Evolutionary conservation across 64 coral and sea anemone genomes (phyloP), one percentile per base, ranked within the genome.

Genomic region (Montipora sp.): DNA sequence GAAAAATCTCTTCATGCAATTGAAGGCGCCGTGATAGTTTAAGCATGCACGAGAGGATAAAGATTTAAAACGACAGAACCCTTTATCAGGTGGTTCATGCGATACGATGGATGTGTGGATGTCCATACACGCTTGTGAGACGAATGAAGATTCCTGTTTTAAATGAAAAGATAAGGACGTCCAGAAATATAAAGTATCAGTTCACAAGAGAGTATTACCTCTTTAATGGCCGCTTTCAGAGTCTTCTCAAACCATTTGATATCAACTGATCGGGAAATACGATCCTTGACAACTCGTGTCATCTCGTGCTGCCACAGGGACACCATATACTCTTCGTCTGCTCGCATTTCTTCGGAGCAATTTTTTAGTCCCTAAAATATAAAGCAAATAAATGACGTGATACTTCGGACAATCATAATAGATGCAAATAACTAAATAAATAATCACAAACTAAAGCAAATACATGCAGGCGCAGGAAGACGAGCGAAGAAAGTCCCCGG

Each of bases 221-320:
- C 89, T 91, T 98, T 98, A 7, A 93, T 75, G 50, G 92, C 75
- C 9, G 77, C 69, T 65, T 96, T 98, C 43, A 98, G 60, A 43
- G 49, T 98, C 51, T 95, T 95, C 36, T 98, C 97, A 86, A 98
- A 98, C 97, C 97, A 98, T 5, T 72, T 94, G 61, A 89, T 94
- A 83, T 98, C 97, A 18, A 92, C 63, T 6, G 91, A 89, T 49
- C 97, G 94, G 87, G 90, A 89, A 19, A 98, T 83, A 60, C 97
- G 83, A 67, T 98, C 97, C 78, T 95, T 95, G 5, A 98, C 57
- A 36, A 94, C 97, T 80, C 97, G 74, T 23, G 81, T 80, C 20
- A 98, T 75, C 58, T 98, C 97, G 76, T 98, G 94, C 51, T 96
- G 94, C 97, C 97, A 98, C 55, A 98, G 84, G 51, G 94, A 98